Base-by-base conservation (phyloP, 2,113 vertebrate genomes). In the Puffinus mauretanicus region DNA sequence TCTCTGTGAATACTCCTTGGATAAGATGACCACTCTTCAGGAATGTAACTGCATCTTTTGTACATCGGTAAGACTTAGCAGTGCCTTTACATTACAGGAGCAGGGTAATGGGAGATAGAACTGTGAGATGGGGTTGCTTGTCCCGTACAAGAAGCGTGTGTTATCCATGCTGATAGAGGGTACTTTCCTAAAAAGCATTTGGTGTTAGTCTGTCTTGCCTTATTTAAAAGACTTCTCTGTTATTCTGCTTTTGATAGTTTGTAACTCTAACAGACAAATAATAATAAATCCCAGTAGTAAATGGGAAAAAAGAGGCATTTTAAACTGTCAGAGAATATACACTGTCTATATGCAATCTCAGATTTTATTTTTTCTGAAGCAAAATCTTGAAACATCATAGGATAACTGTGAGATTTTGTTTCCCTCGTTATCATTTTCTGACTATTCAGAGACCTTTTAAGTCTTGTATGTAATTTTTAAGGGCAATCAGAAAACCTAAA, bases 41-140 rank as follows among this genome's bases (percentile, higher is more conserved):
- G 98, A 98, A 93, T 99, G 99, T 97, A 97, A 55, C 95, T 99
- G 99, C 91, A 95, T 98, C 92, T 99, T 99, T 91, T 99, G 99
- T 91, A 99, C 98, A 65, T 94, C 90, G 83, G 99, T 99, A 96
- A 98, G 96, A 92, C n/a, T 32, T 61, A 46, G 17, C 29, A 82
- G 44, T 1, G 1, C 34, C 36, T 90, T 84, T 46, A 21, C 1
- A 0, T 44, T 70, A 29, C 54, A 17, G 47, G 38, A 82, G 13
- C 0, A 1, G 52, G 9, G 11, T 65, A 11, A 54, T 42, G 32
- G 73, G 38, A 79, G 29, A 25, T 30, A 65, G n/a, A 79, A 27
- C 57, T 82, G 25, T 8, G 58, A 72, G 52, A 34, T 64, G 57
- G 30, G 15, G 9, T 87, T 87, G 20, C 42, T 75, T 46, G 11